Evolutionary conservation across 2,113 vertebrate species (phyloP).

Genomic region (Rhinolophus ferrumequinum): DNA sequence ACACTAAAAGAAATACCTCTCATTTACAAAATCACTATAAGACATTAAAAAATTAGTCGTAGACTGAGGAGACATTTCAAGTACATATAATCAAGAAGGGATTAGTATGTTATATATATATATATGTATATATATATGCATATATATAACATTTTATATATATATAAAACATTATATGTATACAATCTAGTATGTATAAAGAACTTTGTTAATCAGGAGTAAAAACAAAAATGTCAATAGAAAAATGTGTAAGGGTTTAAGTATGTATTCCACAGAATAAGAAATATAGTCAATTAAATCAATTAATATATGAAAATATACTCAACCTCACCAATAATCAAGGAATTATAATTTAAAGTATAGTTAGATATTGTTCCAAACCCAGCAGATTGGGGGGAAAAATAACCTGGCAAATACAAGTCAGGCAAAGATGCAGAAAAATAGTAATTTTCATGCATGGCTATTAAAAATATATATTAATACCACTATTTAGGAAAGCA

Average conservation of each 20-base stretch:
- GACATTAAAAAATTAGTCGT: neutral
- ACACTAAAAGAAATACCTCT: neutral
- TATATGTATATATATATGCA: too few species aligned
- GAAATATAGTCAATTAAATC: neutral
- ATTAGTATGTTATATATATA: neutral
- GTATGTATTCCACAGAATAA: neutral
- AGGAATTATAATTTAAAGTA: neutral
- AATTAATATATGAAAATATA: neutral
- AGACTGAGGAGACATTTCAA: neutral
- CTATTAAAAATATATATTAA: neutral
- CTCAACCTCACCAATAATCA: neutral
- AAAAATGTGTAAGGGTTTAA: neutral
- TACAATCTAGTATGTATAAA: neutral
- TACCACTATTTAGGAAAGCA: neutral
- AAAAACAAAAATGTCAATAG: neutral
- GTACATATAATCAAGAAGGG: neutral
- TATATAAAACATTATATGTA: too few species aligned
- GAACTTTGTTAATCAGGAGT: neutral
- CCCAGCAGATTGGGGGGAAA: neutral
- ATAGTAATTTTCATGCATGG: neutral
- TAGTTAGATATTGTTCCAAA: neutral
- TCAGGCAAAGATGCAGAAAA: neutral
- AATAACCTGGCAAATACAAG: neutral
- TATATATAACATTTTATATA: too few species aligned
- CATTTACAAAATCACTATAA: neutral